phyloP scores from a whole-genome alignment of 2,888 invertebrate species.

The Dioctria rufipes region DNA sequence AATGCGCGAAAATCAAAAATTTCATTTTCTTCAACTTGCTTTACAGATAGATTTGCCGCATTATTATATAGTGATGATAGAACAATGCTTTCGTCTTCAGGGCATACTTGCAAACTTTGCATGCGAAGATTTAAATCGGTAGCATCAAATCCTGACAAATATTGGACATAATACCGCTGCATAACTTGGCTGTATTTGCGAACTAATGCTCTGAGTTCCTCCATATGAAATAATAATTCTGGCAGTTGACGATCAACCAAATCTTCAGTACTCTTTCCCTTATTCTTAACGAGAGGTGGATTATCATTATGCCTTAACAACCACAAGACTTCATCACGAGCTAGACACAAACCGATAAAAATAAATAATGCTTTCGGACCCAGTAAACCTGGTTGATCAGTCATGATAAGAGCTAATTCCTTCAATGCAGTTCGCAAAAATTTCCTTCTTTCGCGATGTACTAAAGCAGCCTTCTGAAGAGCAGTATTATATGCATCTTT shows the following conservation, averaged over 20 bases:
- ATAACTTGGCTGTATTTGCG: conserved; percentile 97
- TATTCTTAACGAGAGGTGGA: conserved; percentile 89
- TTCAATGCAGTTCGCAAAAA: conserved; percentile 96
- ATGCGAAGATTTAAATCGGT: conserved; percentile 89
- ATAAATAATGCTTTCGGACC: conserved; percentile 98
- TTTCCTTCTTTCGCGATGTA: conserved; percentile 96
- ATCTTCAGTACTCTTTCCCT: conserved; percentile 92
- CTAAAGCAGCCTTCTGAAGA: conserved; percentile 89
- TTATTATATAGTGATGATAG: conserved; percentile 93
- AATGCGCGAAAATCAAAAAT: conserved; percentile 96
- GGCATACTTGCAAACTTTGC: conserved; percentile 86
- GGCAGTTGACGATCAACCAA: conserved; percentile 96
- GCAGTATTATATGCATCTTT: conserved; percentile 95
- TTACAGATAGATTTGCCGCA: conserved; percentile 87
- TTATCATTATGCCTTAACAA: conserved; percentile 96
- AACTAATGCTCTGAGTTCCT: conserved; percentile 94
- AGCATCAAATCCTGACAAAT: conserved; percentile 96
- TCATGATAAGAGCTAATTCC: conserved; percentile 94
- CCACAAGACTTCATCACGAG: conserved; percentile 98
- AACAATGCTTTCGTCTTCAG: conserved; percentile 96
- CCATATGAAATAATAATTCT: conserved; percentile 97
- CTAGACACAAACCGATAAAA: conserved; percentile 95
- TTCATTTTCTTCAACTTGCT: conserved; percentile 97
- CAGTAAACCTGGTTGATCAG: conserved; percentile 97
- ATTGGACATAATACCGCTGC: conserved; percentile 98